phyloP scores from a whole-genome alignment of 2,888 invertebrate species.

The Melinaea marsaeus region DNA sequence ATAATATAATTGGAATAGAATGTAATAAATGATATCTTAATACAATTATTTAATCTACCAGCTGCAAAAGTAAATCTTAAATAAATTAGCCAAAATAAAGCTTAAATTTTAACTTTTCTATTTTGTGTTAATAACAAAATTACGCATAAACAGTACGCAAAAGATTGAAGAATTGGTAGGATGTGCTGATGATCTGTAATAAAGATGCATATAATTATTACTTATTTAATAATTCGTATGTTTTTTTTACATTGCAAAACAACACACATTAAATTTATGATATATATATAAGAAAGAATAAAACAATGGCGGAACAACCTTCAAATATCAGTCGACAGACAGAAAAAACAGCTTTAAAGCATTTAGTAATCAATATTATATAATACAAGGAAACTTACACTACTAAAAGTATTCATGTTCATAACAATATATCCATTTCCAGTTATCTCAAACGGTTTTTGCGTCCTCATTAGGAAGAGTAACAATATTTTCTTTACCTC shows the following conservation, averaged over 20 bases:
- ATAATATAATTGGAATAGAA: too few relatives aligned
- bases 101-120: not conserved
- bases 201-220: constrained; percentile 17
- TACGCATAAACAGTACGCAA: constrained; percentile 51
- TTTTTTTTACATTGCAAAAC: not conserved
- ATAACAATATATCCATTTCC: constrained; percentile 59
- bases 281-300: too few relatives aligned
- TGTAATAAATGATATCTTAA: too few relatives aligned
- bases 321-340: too few relatives aligned
- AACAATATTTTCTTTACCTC: constrained; percentile 50
- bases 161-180: constrained; percentile 64
- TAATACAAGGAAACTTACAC: constrained; percentile 42
- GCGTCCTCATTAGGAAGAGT: constrained; percentile 55
- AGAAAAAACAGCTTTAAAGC: too few relatives aligned
- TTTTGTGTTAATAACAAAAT: not conserved
- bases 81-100: not conserved
- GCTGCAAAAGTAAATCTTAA: too few relatives aligned
- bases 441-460: constrained; percentile 56
- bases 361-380: too few relatives aligned
- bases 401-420: constrained; percentile 60
- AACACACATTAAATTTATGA: not conserved
- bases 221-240: not conserved
- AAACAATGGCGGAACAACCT: too few relatives aligned
- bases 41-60: too few relatives aligned
- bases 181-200: constrained; percentile 66